phyloP scores from a whole-genome alignment of 2,113 vertebrate species.

The Podiceps cristatus region DNA sequence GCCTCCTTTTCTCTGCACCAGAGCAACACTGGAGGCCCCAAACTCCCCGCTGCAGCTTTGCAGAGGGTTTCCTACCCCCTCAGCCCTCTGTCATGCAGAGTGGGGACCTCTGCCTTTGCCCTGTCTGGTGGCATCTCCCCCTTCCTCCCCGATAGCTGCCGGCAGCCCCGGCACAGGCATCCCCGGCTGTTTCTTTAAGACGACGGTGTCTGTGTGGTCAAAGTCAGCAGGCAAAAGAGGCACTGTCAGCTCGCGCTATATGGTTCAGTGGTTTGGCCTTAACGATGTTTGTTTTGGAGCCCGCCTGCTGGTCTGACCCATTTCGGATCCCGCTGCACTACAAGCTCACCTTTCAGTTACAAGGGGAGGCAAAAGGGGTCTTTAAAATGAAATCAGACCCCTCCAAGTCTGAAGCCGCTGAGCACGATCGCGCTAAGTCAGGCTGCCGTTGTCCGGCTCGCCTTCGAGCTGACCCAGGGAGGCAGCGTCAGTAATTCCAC shows the following conservation, averaged over 20 bases:
- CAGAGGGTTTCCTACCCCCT: background rate
- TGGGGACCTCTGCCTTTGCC: background rate
- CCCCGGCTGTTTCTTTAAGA: conserved; percentile 44
- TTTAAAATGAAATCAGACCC: background rate
- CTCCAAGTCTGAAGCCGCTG: background rate
- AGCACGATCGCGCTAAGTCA: accelerated
- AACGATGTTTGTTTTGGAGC: conserved; percentile 63
- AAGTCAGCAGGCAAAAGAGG: conserved; percentile 38
- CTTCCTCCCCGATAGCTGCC: background rate
- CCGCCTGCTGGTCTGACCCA: conserved; percentile 55
- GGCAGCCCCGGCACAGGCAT: background rate
- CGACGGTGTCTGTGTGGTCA: background rate
- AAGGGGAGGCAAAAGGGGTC: background rate
- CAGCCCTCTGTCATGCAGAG: background rate
- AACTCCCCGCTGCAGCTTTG: background rate
- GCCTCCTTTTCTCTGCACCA: background rate
- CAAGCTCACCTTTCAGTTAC: background rate
- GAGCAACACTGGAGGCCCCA: accelerated
- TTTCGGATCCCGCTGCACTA: conserved; percentile 44
- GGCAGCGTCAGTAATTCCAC: background rate
- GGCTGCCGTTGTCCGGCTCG: background rate
- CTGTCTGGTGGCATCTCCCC: background rate
- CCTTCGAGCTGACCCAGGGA: background rate
- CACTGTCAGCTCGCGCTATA: conserved; percentile 40
- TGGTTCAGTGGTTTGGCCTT: conserved; percentile 67